Percentiles rank a stretch among this genome's conserved stretches.
phyloP scores from a whole-genome alignment of 2,888 invertebrate genomes.

The Pheosia tremula region DNA sequence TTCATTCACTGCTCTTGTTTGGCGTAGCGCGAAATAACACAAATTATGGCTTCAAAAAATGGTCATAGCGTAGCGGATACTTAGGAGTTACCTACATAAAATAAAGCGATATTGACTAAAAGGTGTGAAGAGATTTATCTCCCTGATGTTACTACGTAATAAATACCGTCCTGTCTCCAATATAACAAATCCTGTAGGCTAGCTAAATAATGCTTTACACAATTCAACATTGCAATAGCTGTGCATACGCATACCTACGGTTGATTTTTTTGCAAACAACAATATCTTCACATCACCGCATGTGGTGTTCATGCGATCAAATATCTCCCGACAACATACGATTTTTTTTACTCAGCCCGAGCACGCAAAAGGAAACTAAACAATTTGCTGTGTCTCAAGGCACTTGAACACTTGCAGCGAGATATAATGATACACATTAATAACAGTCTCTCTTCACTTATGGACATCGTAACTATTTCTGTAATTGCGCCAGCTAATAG shows the following conservation, averaged over 20 bases:
- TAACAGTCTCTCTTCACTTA: not conserved
- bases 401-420: slow-evolving; percentile 9
- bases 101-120: too few relatives aligned
- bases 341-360: slow-evolving; percentile 22
- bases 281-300: slow-evolving; percentile 8
- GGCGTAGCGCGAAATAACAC: too few relatives aligned
- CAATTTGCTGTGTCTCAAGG: slow-evolving; percentile 25
- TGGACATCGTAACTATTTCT: not conserved
- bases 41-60: too few relatives aligned
- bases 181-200: not conserved
- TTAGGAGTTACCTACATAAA: too few relatives aligned
- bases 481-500: too few relatives aligned
- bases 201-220: slow-evolving; percentile 1
- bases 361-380: slow-evolving; percentile 27
- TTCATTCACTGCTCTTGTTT: too few relatives aligned
- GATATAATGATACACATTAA: not conserved
- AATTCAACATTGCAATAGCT: not conserved
- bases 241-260: not conserved
- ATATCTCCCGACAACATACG: slow-evolving; percentile 11
- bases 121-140: too few relatives aligned
- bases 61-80: too few relatives aligned
- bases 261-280: not conserved
- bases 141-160: too few relatives aligned
- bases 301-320: slow-evolving; percentile 14
- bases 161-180: too few relatives aligned